A percentile compares a stretch with the other conserved stretches of the same genome.
Conservation (phyloP, 30 jellyfish, hydroid and myxozoan genomes). For the Chironex yamaguchii region DNA sequence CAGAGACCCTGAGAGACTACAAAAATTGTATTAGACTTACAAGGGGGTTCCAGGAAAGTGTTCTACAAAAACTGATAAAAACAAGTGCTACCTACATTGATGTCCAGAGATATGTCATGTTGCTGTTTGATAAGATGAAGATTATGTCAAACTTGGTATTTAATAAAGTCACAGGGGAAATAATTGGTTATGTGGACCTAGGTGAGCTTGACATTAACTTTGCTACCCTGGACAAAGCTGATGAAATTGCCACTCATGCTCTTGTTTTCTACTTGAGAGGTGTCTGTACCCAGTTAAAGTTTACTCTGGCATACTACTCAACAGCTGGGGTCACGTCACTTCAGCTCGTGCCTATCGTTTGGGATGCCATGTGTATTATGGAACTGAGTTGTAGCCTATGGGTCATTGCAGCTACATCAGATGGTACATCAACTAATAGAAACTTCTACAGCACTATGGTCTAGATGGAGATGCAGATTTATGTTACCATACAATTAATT, state of each 20-base stretch:
- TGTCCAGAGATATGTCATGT: conserved; percentile 51
- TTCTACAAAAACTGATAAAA: conserved; percentile 14
- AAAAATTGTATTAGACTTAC: conserved; percentile 55
- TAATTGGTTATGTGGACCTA: conserved; percentile 52
- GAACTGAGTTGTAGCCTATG: conserved; percentile 61
- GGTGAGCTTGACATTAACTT: conserved; percentile 62
- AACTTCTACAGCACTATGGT: conserved; percentile 52
- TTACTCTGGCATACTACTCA: conserved; percentile 52
- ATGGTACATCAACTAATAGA: conserved; percentile 75
- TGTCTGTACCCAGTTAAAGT: conserved; percentile 17
- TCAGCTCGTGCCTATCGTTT: conserved; percentile 69
- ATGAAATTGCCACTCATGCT: conserved; percentile 57
- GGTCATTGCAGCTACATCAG: conserved; percentile 60
- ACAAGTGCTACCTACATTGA: conserved; percentile 8
- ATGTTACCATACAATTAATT: conserved; percentile 26
- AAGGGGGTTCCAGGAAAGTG: conserved; percentile 51
- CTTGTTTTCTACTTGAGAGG: conserved; percentile 54
- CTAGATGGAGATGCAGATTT: conserved; percentile 30
- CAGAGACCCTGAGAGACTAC: conserved; percentile 49
- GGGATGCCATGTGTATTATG: conserved; percentile 65
- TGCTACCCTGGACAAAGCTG: conserved; percentile 19
- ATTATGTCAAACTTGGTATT: conserved; percentile 60
- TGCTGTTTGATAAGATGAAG: conserved; percentile 58
- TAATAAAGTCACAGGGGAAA: conserved; percentile 53
- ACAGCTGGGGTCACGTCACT: conserved; percentile 42